Evolutionary conservation across 2,888 invertebrate species (phyloP), one percentile per base, ranked within the genome.

Genomic region (Arrhopalites spinosus): DNA sequence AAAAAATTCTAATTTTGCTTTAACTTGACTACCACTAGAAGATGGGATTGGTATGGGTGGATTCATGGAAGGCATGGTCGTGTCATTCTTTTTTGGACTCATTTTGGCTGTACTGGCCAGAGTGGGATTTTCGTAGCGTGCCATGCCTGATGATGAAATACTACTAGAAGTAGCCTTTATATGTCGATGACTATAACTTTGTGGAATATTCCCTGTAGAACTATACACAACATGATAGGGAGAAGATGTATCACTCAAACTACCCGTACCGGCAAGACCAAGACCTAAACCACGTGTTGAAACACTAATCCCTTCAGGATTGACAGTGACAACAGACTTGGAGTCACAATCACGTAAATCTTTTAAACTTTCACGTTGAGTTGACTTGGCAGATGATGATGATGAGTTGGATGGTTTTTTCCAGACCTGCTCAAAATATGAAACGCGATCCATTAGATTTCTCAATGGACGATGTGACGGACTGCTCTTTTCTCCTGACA

Each of bases 1-100:
- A 36, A 81, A 69, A 70, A 80, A 79, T 71, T 81, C 81, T 69
- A 79, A 81, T 71, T 80, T 81, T 8, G 80, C 80, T n/a, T n/a
- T n/a, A n/a, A n/a, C n/a, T n/a, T n/a, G n/a, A n/a, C n/a, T n/a
- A n/a, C n/a, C n/a, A n/a, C n/a, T n/a, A n/a, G n/a, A n/a, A n/a
- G n/a, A n/a, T n/a, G n/a, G n/a, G n/a, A n/a, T n/a, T n/a, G n/a
- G n/a, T n/a, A n/a, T n/a, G n/a, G n/a, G n/a, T n/a, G 36, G 36
- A 7, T 36, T 11, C 36, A 36, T 20, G 23, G 53, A 15, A n/a
- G 53, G n/a, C 2, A 1, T 1, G 2, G 59, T 13, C 13, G 59
- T 25, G 25, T 7, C 7, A 23, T 59, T 17, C 50, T 50, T n/a
- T 17, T n/a, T 50, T 5, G 50, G 15, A 50, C 8, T n/a, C 3